Base-by-base conservation (phyloP, 30 jellyfish, hydroid and myxozoan genomes). In the Aurelia aurita complex sp. Pacific region DNA sequence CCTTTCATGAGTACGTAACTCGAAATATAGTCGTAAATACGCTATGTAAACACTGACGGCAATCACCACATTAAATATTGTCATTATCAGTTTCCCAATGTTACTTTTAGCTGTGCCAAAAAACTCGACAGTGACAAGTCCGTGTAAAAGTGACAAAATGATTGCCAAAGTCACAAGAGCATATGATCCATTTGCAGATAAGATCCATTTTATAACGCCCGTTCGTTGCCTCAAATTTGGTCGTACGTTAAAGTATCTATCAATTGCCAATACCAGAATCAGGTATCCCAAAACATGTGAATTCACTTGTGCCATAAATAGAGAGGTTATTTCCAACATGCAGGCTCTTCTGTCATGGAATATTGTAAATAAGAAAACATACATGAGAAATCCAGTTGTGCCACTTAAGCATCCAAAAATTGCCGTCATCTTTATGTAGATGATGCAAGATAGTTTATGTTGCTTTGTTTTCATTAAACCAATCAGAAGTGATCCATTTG, bases 121-220 rank as follows among this genome's bases (percentile, higher is more conserved):
- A 63, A 72, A 73, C 76, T 84, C 61, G 38, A 70, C 78, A 0
- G 93, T 60, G 13, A 84, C 93, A 6, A 73, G 40, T 23, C 93
- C 93, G 18, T 84, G 93, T 23, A 84, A 64, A 2, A 74, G 17
- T 2, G 93, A 84, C 76, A 84, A 32, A 32, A 64, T 15, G 18
- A 65, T 1, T 15, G 64, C 51, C 29, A 62, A 2, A 3, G 40
- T 10, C 13, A 29, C 53, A n/a, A 65, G 53, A 23, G 75, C n/a
- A 32, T 34, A 51, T 18, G 82, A 73, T 32, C 86, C 87, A 3
- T 16, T 32, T 53, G 34, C 43, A 3, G 93, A 73, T 52, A 46
- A 76, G 18, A 73, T 73, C 82, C 62, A 43, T 59, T 50, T 59
- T 8, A 86, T 68, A 6, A 67, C 23, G 18, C 74, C 40, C 11